These are phyloP conservation scores for Drosophila nr. perissopoda DNA, from an alignment of 2,888 invertebrate genomes.

Conservation along the genomic window DNA sequence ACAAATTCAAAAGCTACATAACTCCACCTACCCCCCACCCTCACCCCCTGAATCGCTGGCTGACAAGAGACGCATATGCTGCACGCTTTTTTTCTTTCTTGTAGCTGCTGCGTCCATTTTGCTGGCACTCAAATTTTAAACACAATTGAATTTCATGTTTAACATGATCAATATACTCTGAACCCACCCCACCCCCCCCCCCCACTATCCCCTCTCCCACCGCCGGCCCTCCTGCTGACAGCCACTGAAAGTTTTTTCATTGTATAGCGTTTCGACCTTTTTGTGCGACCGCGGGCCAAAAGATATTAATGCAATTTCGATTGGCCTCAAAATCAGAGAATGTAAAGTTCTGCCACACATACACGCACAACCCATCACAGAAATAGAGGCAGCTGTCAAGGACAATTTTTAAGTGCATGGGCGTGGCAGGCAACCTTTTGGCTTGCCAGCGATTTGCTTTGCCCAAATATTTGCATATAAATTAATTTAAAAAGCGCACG, in stretches of 20 bases:
- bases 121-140: slow-evolving; percentile 54
- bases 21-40: not conserved
- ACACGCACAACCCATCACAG: not conserved
- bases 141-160: slow-evolving; percentile 78
- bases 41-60: not conserved
- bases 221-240: not conserved
- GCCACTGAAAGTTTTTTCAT: slow-evolving; percentile 41
- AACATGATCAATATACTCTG: slow-evolving; percentile 54
- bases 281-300: slow-evolving; percentile 37
- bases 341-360: slow-evolving; percentile 31
- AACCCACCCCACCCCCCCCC: not conserved
- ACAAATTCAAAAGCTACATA: slow-evolving; percentile 59
- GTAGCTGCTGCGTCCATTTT: slow-evolving; percentile 40
- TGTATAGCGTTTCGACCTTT: slow-evolving; percentile 51
- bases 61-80: slow-evolving; percentile 54
- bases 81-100: slow-evolving; percentile 8
- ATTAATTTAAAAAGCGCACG: slow-evolving; percentile 56
- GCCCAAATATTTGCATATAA: slow-evolving; percentile 64
- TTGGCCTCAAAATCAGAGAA: slow-evolving; percentile 56
- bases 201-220: accelerated
- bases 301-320: slow-evolving; percentile 76
- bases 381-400: slow-evolving; percentile 1
- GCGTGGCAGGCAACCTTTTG: slow-evolving; percentile 45
- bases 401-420: slow-evolving; percentile 40
- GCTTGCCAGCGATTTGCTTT: slow-evolving; percentile 41